Conservation (phyloP, 2,113 vertebrate species). For the Hylia prasina region DNA sequence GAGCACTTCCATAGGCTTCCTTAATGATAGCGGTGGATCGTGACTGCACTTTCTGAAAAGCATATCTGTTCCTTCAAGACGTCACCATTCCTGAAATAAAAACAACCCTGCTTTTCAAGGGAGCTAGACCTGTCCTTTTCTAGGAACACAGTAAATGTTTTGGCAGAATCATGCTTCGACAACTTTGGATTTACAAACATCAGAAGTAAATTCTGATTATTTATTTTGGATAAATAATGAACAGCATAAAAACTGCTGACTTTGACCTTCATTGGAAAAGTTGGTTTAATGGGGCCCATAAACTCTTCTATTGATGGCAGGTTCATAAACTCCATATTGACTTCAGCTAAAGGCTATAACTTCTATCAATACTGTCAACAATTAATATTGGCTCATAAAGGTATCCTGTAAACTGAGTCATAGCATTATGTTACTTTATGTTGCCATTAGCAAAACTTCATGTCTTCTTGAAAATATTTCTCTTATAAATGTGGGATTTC, state of each 20-base stretch:
- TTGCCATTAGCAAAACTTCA: conserved; percentile 17
- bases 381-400: conserved; percentile 68
- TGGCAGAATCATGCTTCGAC: background rate
- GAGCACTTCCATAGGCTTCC: background rate
- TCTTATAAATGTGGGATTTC: background rate
- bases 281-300: conserved; percentile 71
- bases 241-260: conserved; percentile 66
- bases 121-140: background rate
- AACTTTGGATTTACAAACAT: background rate
- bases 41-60: background rate
- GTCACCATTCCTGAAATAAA: background rate
- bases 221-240: conserved; percentile 73
- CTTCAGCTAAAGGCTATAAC: conserved; percentile 65
- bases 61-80: background rate
- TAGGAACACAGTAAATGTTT: background rate
- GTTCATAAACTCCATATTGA: conserved; percentile 61
- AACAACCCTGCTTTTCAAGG: background rate
- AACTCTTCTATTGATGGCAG: conserved; percentile 71
- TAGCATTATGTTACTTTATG: conserved; percentile 19
- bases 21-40: background rate
- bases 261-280: conserved; percentile 66
- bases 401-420: conserved; percentile 47
- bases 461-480: background rate
- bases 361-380: conserved; percentile 72
- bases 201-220: conserved; percentile 66